Base-by-base conservation (phyloP, 2,888 invertebrate genomes). In the Tridacna gigas region DNA sequence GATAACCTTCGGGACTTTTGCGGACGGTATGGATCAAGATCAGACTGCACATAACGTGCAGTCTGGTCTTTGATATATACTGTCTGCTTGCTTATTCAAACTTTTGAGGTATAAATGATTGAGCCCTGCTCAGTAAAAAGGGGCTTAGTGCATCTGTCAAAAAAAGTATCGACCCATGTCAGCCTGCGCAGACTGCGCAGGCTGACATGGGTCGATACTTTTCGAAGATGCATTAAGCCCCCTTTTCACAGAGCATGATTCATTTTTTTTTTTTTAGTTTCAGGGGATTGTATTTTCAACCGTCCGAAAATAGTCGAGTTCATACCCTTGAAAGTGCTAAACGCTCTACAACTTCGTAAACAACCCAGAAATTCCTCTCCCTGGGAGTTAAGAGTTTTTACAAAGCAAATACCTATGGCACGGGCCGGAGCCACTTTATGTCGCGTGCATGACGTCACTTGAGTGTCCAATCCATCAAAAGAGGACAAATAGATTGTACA, bases 381-480 rank as follows among this genome's bases (percentile, higher is more conserved):
- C 37, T 7, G 37, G 37, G 37, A 37, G 37, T 37, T 37, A 37
- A 7, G 37, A 37, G 37, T 37, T 37, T 37, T 4, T 37, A 37
- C 37, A 37, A 37, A 20, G 11, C 56, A 15, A 56, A 56, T 67
- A 67, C 45, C 25, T 71, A 51, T 71, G 71, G 71, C 71, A 71
- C 71, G 71, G 71, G 71, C 25, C 71, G 26, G n/a, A 51, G 47
- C 25, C 65, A 75, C 75, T 75, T 60, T 25, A 45, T 26, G 75
- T 75, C 75, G 75, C 75, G 75, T 75, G 75, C 63, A 37, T 75
- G 75, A 75, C 75, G 75, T 75, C 75, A 75, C 65, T 45, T 63
- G 13, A 26, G 63, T 45, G 22, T n/a, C n/a, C 45, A 45, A 75
- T 75, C 75, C 12, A 65, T 75, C 75, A 75, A 61, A 22, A 4